phyloP scores from a whole-genome alignment of 1,140 invertebrate species.

The Leptopilina boulardi region DNA sequence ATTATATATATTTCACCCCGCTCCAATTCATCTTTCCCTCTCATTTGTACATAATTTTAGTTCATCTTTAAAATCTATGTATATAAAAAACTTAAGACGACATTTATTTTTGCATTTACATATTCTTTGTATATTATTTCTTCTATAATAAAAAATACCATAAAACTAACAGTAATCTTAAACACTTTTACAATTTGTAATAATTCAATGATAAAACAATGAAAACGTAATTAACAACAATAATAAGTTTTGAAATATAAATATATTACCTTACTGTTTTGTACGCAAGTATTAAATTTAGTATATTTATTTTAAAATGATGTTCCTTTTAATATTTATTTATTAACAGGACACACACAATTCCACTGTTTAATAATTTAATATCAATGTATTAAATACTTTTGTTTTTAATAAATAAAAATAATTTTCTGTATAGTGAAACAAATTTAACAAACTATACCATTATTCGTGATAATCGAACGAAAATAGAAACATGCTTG shows the following conservation, averaged over 20 bases:
- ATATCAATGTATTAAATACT: background rate
- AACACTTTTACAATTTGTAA: too few relatives aligned
- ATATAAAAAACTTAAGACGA: too few relatives aligned
- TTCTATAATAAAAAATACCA: too few relatives aligned
- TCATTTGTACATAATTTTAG: too few relatives aligned
- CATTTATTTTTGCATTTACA: too few relatives aligned
- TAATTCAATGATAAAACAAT: background rate
- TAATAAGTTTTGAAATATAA: background rate
- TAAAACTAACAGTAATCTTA: too few relatives aligned
- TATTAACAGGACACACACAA: background rate
- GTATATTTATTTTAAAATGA: background rate
- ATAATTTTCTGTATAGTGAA: background rate
- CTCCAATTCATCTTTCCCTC: too few relatives aligned
- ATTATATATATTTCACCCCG: too few relatives aligned
- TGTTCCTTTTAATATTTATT: background rate
- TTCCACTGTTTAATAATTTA: background rate
- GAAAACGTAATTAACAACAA: background rate
- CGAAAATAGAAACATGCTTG: background rate
- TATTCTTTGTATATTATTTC: too few relatives aligned
- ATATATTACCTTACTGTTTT: background rate
- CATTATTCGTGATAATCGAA: background rate
- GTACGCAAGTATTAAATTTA: background rate
- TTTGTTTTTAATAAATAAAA: background rate
- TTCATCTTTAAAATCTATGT: too few relatives aligned
- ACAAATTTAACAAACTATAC: background rate